These are phyloP conservation scores for Tigriopus californicus DNA, from an alignment of 2,888 invertebrate genomes.

Conservation along the genomic window DNA sequence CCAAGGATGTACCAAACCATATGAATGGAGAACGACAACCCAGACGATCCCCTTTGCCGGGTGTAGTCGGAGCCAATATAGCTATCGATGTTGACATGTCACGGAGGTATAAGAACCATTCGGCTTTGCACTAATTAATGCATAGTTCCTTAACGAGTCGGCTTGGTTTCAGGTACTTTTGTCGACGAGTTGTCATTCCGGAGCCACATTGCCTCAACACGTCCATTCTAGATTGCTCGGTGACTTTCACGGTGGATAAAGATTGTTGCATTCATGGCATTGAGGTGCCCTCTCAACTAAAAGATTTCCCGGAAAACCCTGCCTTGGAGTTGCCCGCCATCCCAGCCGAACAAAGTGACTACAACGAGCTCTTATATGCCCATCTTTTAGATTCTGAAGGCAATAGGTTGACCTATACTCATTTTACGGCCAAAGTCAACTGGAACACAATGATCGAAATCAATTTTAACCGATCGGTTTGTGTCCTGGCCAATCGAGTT, in stretches of 20 bases:
- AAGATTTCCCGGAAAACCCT: neutral
- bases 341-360: slow-evolving; percentile 23
- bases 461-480: slow-evolving; percentile 57
- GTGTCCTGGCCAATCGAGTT: slow-evolving; percentile 51
- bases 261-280: slow-evolving; percentile 56
- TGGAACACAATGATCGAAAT: slow-evolving; percentile 52
- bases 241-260: slow-evolving; percentile 59
- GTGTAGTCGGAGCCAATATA: too few species aligned
- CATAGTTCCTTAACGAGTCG: too few species aligned
- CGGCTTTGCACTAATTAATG: too few species aligned
- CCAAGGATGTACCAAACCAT: slow-evolving; percentile 18
- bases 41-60: neutral
- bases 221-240: slow-evolving; percentile 44
- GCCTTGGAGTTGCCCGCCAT: neutral
- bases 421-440: slow-evolving; percentile 41
- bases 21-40: neutral
- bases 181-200: slow-evolving; percentile 26
- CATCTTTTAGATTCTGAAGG: slow-evolving; percentile 61
- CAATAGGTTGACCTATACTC: slow-evolving; percentile 57
- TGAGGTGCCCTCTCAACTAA: slow-evolving; percentile 32
- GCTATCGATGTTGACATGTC: neutral
- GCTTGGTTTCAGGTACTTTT: neutral
- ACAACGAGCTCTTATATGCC: slow-evolving; percentile 60
- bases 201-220: slow-evolving; percentile 53
- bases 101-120: too few species aligned